Percentiles rank a stretch among this genome's conserved stretches.
Conservation (phyloP, 2,113 vertebrate genomes). For the Prietella phreatophila region DNA sequence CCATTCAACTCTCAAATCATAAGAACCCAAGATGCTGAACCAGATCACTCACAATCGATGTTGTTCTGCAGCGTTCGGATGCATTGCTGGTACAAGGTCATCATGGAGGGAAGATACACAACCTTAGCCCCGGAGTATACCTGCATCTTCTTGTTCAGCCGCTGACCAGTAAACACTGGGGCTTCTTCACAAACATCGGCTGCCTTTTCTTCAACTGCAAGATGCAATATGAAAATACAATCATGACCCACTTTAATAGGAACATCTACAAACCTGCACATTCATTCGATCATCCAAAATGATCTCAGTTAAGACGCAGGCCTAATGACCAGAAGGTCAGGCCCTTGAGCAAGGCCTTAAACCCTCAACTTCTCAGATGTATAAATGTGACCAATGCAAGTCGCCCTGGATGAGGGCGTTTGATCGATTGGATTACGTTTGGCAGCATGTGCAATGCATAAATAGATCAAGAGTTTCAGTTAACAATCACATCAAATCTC, state of each 20-base stretch:
- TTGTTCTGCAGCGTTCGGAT: conserved; percentile 87
- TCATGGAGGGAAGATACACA: conserved; percentile 78
- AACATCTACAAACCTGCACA: background rate
- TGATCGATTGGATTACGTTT: too few relatives aligned
- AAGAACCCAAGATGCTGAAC: background rate
- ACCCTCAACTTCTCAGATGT: too few relatives aligned
- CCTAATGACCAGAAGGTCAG: too few relatives aligned
- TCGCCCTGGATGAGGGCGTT: too few relatives aligned
- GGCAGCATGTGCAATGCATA: background rate
- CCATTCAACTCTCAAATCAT: conserved; percentile 23
- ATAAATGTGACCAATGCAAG: too few relatives aligned
- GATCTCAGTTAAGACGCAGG: too few relatives aligned
- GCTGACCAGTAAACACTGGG: conserved; percentile 74
- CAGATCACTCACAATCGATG: conserved; percentile 77
- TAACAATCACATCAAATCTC: background rate
- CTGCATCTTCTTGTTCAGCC: conserved; percentile 85
- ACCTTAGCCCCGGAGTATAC: conserved; percentile 85
- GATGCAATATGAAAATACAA: background rate
- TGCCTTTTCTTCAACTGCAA: conserved; percentile 60
- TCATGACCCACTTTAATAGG: background rate
- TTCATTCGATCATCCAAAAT: background rate
- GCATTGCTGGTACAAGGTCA: conserved; percentile 83
- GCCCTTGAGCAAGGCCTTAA: too few relatives aligned
- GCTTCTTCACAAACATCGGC: conserved; percentile 63
- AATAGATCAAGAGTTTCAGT: background rate